Evolutionary conservation across 2,797 vertebrate species (phyloP).

Genomic region (Smutsia temminckii): DNA sequence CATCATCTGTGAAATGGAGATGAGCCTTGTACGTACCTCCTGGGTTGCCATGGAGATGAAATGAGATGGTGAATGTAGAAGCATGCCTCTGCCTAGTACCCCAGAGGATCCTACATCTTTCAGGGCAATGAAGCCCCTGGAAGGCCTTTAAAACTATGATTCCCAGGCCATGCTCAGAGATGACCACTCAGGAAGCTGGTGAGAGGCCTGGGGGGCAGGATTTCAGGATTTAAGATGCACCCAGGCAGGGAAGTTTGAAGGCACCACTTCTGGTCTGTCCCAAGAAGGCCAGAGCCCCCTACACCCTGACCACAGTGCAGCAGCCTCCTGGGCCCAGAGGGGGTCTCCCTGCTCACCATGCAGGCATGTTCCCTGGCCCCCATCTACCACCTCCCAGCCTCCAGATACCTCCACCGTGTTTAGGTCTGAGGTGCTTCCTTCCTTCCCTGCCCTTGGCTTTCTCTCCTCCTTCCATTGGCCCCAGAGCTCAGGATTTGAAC

Average conservation of each 20-base stretch:
- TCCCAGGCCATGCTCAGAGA: not conserved
- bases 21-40: not conserved
- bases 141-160: not conserved
- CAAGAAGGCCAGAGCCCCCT: not conserved
- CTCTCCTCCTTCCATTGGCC: fast-evolving
- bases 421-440: not conserved
- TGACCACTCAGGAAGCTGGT: too few species aligned
- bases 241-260: not conserved
- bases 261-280: not conserved
- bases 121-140: not conserved
- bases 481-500: not conserved
- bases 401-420: fast-evolving
- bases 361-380: fast-evolving
- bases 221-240: not conserved
- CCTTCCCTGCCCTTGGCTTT: not conserved
- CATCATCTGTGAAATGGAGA: not conserved
- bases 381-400: fast-evolving
- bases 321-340: fast-evolving
- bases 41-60: not conserved
- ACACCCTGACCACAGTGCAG: not conserved
- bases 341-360: too few species aligned
- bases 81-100: fast-evolving
- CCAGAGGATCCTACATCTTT: fast-evolving
- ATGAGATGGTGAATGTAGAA: fast-evolving
- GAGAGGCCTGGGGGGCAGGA: too few species aligned